Evolutionary conservation across 2,113 vertebrate genomes (phyloP), one percentile per base, ranked within the genome.

Genomic region (Ptilonorhynchus violaceus): DNA sequence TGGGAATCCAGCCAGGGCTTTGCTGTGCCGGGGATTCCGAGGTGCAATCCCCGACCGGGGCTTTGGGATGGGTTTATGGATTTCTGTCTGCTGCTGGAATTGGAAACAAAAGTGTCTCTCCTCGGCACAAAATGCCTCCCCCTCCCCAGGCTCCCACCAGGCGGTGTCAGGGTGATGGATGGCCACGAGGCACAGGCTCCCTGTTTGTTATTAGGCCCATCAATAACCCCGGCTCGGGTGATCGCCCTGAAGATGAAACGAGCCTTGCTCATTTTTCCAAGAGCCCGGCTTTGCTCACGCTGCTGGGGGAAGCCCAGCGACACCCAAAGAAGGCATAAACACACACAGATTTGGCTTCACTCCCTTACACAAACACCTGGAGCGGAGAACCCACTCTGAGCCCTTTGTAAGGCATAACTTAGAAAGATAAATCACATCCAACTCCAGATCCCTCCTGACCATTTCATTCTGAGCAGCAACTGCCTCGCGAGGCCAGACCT

Each of bases 151-250:
- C 37, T 52, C 73, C 11, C 87, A 33, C 13, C 82, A 35, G 88
- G 82, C 47, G 4, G 3, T 37, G 79, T 55, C 88, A 90, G 72
- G 63, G 72, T 81, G 91, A 93, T 74, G 75, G 82, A 85, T 33
- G 25, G 78, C 89, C 37, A 15, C 3, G 0, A 35, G 50, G 70
- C 35, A 1, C 25, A 3, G 27, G 17, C 67, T 64, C 63, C 6
- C 3, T 30, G 31, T 24, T 92, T 27, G 52, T 67, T 69, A 92
- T 74, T 47, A 25, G 72, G 76, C 16, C 56, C 94, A 95, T 93
- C 97, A 80, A 74, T 80, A 95, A 85, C 67, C 75, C 79, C 1
- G 22, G 63, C 77, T 74, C 69, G n/a, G 35, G 69, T 76, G 93
- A 91, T 62, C 28, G 25, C 64, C 69, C 81, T 64, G 62, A 52